Evolutionary conservation across 2,888 invertebrate species (phyloP), one percentile per base, ranked within the genome.

Genomic region (Smittia aterrima): DNA sequence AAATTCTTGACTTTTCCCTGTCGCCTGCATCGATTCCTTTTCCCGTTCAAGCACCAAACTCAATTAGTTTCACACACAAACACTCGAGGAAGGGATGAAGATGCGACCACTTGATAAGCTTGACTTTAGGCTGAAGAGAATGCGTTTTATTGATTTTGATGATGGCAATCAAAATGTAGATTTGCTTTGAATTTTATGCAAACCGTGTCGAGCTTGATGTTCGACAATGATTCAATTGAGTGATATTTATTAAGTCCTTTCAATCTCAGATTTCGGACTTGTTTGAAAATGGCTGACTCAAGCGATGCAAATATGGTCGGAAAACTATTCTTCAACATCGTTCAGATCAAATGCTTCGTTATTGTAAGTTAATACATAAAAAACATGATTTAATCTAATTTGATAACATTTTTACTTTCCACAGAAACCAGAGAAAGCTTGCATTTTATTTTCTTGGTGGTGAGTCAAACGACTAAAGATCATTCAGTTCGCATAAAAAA

Each of bases 271-370:
- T 97, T 97, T 83, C 90, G 96, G 76, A 90, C 95, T 18, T 98
- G 97, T 80, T 85, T 98, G 77, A 95, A 95, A 82, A 88, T 93
- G 83, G 92, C 94, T 0, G 89, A 90, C 77, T 93, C 93, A 0
- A 90, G 92, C 4, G 91, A 95, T 9, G 92, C 96, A 7, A 93
- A 93, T 80, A 87, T 95, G 83, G 94, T 96, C 74, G 96, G 96
- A 1, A 93, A 92, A 79, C 85, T 97, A 38, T 98, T 95, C 86
- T 98, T 98, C 88, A 95, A 97, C 84, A 87, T 96, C 62, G 91
- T 97, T n/a, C 95, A 95, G 80, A 93, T 94, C 0, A 92, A 95
- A 81, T 98, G 98, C 79, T 97, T 98, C 83, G 87, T 92, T 0
- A 84, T 98, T 24, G 68, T 68, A 47, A 68, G 68, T 68, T 20